Conservation (phyloP, 2,888 invertebrate genomes). For the Lithophane ornitopus region DNA sequence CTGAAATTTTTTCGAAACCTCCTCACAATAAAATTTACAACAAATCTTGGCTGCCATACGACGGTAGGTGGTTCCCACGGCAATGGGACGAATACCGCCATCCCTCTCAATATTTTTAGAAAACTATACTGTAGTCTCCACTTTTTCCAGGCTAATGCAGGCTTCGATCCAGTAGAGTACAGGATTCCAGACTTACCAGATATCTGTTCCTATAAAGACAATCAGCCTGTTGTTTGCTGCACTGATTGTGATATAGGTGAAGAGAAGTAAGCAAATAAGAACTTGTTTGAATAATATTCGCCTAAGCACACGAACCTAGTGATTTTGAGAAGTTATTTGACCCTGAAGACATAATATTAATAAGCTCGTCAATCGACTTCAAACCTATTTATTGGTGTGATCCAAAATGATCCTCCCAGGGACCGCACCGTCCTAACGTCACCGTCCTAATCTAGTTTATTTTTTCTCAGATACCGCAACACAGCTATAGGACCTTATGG, state of each 20-base stretch:
- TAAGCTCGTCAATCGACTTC: neutral
- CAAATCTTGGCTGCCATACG: no score
- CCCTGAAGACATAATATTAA: neutral
- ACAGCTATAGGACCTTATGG: slow-evolving; percentile 26
- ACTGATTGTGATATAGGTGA: slow-evolving; percentile 41
- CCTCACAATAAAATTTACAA: no score
- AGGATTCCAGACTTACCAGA: slow-evolving; percentile 39
- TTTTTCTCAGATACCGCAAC: slow-evolving; percentile 35
- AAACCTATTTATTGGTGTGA: neutral
- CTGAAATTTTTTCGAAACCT: no score
- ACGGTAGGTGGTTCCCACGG: no score
- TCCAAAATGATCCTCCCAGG: neutral
- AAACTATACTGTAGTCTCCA: neutral
- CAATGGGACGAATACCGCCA: no score
- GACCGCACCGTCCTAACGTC: no score
- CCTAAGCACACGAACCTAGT: neutral
- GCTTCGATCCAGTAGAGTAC: slow-evolving; percentile 28
- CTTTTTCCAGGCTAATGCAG: slow-evolving; percentile 39
- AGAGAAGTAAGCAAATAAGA: slow-evolving; percentile 29
- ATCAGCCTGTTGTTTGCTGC: slow-evolving; percentile 44
- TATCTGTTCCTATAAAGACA: slow-evolving; percentile 37
- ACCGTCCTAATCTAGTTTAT: neutral
- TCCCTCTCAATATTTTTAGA: neutral
- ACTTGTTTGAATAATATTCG: neutral
- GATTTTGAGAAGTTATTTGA: neutral